Conservation (phyloP, 2,113 vertebrate species). For the Lampris megalopsis region DNA sequence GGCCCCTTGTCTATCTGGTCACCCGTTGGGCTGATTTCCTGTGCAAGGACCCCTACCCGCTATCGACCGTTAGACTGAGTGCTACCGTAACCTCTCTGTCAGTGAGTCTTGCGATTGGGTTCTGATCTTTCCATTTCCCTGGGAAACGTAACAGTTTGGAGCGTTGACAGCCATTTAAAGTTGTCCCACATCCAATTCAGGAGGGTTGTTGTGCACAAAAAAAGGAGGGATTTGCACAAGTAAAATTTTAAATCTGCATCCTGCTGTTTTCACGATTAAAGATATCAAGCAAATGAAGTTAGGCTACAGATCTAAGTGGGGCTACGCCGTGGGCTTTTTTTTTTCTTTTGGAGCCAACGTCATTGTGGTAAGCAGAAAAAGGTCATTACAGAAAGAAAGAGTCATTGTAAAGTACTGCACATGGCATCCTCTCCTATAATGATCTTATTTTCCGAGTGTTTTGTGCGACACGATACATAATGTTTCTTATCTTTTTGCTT, state of each 20-base stretch:
- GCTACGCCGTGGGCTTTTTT: background rate
- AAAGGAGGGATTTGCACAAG: no score
- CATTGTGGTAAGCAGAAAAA: conserved; percentile 15
- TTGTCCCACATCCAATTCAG: background rate
- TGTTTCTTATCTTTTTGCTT: conserved; percentile 24
- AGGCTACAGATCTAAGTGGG: background rate
- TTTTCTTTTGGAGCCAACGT: no score
- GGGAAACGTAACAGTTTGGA: no score
- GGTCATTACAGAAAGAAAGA: background rate
- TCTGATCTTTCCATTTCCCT: no score
- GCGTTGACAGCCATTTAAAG: background rate
- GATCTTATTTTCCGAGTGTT: conserved; percentile 20
- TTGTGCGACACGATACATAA: conserved; percentile 23
- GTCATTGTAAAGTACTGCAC: background rate
- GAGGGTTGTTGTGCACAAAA: no score
- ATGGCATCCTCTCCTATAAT: background rate
- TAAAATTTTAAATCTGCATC: background rate
- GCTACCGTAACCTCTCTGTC: no score
- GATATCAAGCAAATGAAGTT: no score
- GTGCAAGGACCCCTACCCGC: no score
- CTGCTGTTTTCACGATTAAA: background rate
- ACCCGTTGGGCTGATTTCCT: no score
- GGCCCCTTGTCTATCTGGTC: no score
- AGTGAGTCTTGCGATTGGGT: no score
- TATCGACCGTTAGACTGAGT: no score